Conservation (phyloP, 2,888 invertebrate species). For the Meghimatium bilineatum region DNA sequence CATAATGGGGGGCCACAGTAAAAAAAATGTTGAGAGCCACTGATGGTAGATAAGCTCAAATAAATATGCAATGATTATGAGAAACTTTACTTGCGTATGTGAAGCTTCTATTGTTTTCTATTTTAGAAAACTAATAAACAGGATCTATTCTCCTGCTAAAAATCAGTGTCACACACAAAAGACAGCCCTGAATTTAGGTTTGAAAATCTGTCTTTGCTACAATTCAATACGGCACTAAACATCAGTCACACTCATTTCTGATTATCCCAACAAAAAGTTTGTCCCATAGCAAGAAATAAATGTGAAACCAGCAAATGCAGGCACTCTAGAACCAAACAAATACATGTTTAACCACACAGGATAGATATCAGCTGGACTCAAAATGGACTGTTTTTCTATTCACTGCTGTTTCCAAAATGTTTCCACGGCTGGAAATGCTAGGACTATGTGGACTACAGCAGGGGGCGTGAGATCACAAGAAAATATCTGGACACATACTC, state of each 20-base stretch:
- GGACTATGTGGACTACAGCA: neutral
- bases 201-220: too few species aligned
- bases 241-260: neutral
- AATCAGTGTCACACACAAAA: neutral
- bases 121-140: neutral
- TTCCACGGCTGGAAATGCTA: constrained; percentile 4
- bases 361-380: neutral
- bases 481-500: constrained; percentile 94
- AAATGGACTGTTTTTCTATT: neutral
- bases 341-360: neutral
- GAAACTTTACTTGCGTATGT: too few species aligned
- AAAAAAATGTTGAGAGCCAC: too few species aligned
- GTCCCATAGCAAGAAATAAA: neutral
- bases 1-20: too few species aligned
- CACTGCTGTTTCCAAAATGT: neutral
- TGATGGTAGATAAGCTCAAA: too few species aligned
- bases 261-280: neutral
- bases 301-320: neutral
- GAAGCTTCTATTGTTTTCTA: neutral
- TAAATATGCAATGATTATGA: too few species aligned
- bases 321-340: neutral
- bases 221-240: too few species aligned
- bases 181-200: too few species aligned
- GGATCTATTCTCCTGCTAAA: neutral
- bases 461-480: constrained; percentile 52